Evolutionary conservation across 2,113 vertebrate species (phyloP).

Genomic region (Oryzias woworae): DNA sequence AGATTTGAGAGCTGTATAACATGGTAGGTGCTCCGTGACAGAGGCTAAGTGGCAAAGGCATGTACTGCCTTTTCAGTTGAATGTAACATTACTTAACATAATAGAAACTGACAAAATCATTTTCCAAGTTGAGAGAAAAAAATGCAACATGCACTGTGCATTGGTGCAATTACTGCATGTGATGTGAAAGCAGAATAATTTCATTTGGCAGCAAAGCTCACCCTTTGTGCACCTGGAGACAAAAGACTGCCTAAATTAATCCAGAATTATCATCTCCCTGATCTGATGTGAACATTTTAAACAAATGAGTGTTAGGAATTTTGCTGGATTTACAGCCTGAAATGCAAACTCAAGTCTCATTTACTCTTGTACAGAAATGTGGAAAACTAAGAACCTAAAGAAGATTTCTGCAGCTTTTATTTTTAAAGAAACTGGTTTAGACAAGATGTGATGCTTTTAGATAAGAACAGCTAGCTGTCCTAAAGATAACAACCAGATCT

Average conservation of each 20-base stretch:
- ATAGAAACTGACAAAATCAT: constrained; percentile 63
- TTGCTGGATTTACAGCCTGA: neutral
- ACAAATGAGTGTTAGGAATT: neutral
- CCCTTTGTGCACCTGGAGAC: constrained; percentile 26
- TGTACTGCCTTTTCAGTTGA: constrained; percentile 46
- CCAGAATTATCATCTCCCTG: constrained; percentile 12
- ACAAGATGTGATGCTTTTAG: too few species aligned
- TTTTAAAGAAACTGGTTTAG: too few species aligned
- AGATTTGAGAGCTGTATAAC: constrained; percentile 54
- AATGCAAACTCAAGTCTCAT: neutral
- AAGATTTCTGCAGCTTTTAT: too few species aligned
- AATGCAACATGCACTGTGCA: constrained; percentile 38
- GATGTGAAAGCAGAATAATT: constrained; percentile 49
- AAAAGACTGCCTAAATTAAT: constrained; percentile 22
- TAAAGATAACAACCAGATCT: too few species aligned
- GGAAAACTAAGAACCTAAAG: too few species aligned
- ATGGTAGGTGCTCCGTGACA: constrained; percentile 57
- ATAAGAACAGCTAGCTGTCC: too few species aligned
- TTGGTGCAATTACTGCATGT: constrained; percentile 45
- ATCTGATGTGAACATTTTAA: constrained; percentile 7
- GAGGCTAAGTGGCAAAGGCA: constrained; percentile 58
- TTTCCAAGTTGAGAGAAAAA: constrained; percentile 42
- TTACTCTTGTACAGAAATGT: neutral
- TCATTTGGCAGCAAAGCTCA: constrained; percentile 33
- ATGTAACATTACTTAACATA: constrained; percentile 47